phyloP scores from a whole-genome alignment of 2,113 vertebrate genomes.

The Rhinoptilus africanus region DNA sequence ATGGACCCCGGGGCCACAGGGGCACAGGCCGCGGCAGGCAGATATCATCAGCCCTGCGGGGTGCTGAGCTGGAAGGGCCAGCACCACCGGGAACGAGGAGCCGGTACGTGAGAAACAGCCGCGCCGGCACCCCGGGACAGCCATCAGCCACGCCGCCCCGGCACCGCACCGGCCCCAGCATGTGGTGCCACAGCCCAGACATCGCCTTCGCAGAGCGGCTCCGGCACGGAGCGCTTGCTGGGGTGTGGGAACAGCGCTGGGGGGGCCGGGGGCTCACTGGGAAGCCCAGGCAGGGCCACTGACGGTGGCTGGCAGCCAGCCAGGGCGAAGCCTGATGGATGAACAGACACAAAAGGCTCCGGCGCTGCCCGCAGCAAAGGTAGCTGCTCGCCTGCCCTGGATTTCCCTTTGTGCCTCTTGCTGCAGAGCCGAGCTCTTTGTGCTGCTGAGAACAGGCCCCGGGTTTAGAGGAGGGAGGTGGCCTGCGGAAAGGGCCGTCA shows the following conservation, averaged over 20 bases:
- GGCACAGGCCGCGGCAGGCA: neutral
- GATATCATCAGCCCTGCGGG: neutral
- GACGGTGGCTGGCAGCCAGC: neutral
- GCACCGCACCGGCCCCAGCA: fast-evolving
- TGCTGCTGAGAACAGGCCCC: neutral
- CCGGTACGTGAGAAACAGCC: neutral
- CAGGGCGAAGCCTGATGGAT: neutral
- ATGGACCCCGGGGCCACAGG: neutral
- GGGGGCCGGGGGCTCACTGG: neutral
- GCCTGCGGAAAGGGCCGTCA: neutral
- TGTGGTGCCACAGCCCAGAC: neutral
- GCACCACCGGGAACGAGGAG: fast-evolving
- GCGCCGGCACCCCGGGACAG: fast-evolving
- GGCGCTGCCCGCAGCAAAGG: neutral
- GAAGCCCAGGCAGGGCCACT: neutral
- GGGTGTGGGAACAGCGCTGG: fast-evolving
- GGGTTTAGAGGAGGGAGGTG: neutral
- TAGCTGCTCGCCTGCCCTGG: neutral
- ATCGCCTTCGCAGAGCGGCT: neutral
- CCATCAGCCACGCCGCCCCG: fast-evolving
- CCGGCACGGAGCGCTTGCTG: fast-evolving
- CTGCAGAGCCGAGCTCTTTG: neutral
- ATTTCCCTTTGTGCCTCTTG: neutral
- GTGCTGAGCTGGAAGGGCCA: neutral
- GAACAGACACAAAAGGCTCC: neutral